phyloP scores from a whole-genome alignment of 2,888 invertebrate genomes.

The Plemyria rubiginata region DNA sequence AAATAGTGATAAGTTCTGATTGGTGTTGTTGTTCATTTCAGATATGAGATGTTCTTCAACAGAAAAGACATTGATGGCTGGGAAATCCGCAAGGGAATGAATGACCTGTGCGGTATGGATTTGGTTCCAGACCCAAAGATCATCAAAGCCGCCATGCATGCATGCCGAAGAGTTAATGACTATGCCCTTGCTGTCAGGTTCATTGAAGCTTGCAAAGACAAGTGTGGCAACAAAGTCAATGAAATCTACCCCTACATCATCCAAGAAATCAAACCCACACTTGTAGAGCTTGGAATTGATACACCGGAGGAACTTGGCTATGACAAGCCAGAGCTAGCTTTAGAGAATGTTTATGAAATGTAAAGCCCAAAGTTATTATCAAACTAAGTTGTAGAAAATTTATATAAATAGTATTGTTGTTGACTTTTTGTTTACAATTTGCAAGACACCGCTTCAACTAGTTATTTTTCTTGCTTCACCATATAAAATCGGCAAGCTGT shows the following conservation, averaged over 20 bases:
- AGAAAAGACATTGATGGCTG: slow-evolving; percentile 96
- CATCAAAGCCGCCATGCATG: slow-evolving; percentile 93
- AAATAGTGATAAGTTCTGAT: too few species aligned
- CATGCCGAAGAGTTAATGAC: slow-evolving; percentile 97
- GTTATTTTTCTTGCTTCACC: slow-evolving; percentile 58
- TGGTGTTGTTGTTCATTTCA: slow-evolving; percentile 49
- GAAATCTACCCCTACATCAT: slow-evolving; percentile 95
- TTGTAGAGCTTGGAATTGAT: slow-evolving; percentile 96
- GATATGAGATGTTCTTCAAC: slow-evolving; percentile 93
- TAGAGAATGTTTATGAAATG: slow-evolving; percentile 89
- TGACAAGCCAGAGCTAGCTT: slow-evolving; percentile 97
- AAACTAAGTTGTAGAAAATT: slow-evolving; percentile 74
- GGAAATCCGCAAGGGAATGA: slow-evolving; percentile 97
- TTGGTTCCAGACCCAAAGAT: slow-evolving; percentile 96
- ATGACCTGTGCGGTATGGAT: slow-evolving; percentile 95
- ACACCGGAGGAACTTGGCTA: slow-evolving; percentile 98
- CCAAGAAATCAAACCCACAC: slow-evolving; percentile 95
- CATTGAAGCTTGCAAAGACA: slow-evolving; percentile 95
- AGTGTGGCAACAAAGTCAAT: slow-evolving; percentile 90
- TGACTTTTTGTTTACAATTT: slow-evolving; percentile 66
- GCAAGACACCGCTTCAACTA: slow-evolving; percentile 55
- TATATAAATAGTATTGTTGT: slow-evolving; percentile 77
- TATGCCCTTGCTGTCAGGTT: slow-evolving; percentile 96
- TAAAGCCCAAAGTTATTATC: slow-evolving; percentile 62
- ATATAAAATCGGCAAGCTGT: slow-evolving; percentile 59